Evolutionary conservation across 2,797 vertebrate genomes (phyloP).

Genomic region (Brotula barbata): DNA sequence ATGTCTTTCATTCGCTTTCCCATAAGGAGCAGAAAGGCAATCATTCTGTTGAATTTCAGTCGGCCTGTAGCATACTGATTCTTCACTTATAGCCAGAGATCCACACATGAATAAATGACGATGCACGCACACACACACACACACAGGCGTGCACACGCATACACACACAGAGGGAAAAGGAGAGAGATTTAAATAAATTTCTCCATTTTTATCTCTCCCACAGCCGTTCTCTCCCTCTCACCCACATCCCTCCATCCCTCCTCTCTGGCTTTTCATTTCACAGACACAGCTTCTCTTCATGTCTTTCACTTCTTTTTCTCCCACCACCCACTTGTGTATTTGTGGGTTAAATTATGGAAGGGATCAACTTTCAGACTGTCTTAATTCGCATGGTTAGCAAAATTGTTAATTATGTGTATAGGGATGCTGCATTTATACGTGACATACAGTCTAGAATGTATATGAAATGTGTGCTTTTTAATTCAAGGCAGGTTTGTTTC

Average conservation of each 20-base stretch:
- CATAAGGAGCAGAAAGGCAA: conserved; percentile 27
- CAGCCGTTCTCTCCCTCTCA: conserved; percentile 15
- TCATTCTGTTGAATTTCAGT: conserved; percentile 7
- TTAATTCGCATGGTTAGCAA: conserved; percentile 10
- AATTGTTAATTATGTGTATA: conserved; percentile 35
- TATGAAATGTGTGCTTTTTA: conserved; percentile 2
- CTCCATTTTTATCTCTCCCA: conserved; percentile 26
- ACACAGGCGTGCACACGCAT: background rate
- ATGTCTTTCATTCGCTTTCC: conserved; percentile 27
- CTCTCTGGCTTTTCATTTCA: conserved; percentile 33
- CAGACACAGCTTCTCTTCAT: conserved; percentile 14
- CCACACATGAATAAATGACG: conserved; percentile 13
- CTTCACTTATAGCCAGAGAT: conserved; percentile 10
- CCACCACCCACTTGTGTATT: conserved; percentile 29
- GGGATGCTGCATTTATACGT: conserved; percentile 9
- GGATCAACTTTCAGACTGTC: conserved; percentile 35
- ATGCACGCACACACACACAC: background rate
- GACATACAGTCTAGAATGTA: conserved; percentile 4
- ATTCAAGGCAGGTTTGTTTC: conserved; percentile 35
- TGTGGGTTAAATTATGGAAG: conserved; percentile 28
- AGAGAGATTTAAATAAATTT: conserved; percentile 41
- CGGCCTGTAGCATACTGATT: conserved; percentile 21
- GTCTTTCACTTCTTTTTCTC: conserved; percentile 13
- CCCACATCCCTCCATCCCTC: conserved; percentile 38
- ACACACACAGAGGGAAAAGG: background rate